Conservation (phyloP, 2,888 invertebrate genomes). For the Drosophila setosimentum region DNA sequence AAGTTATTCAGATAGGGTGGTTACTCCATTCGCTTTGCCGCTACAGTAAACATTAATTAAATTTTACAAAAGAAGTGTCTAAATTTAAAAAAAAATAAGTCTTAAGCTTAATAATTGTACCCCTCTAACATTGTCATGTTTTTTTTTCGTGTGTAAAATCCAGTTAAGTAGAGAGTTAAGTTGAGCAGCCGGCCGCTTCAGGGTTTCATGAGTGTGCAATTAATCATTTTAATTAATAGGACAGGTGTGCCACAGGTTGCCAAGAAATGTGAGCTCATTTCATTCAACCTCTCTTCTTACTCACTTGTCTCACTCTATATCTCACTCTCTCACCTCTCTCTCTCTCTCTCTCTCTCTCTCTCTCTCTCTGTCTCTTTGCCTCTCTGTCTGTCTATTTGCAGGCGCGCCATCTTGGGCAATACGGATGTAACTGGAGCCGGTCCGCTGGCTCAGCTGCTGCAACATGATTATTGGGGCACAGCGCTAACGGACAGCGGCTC, state of each 20-base stretch:
- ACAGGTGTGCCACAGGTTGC: slow-evolving; percentile 79
- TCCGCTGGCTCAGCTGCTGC: slow-evolving; percentile 88
- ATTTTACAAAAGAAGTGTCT: no score
- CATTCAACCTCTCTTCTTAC: slow-evolving; percentile 24
- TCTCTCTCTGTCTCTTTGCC: slow-evolving; percentile 63
- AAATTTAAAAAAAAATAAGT: background rate
- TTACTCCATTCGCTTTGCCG: background rate
- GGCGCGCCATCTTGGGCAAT: slow-evolving; percentile 97
- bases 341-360: slow-evolving; percentile 61
- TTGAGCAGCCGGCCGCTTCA: slow-evolving; percentile 14
- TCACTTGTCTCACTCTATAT: slow-evolving; percentile 62
- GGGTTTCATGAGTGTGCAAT: slow-evolving; percentile 43
- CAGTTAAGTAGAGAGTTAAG: slow-evolving; percentile 7
- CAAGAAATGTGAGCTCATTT: slow-evolving; percentile 57
- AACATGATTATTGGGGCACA: slow-evolving; percentile 99
- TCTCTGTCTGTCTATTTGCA: slow-evolving; percentile 82
- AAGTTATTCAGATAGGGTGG: background rate
- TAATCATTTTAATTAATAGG: slow-evolving; percentile 81
- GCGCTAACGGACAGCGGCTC: slow-evolving; percentile 95
- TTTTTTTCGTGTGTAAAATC: slow-evolving; percentile 1
- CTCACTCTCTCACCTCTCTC: slow-evolving; percentile 73
- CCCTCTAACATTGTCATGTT: background rate
- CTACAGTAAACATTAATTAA: no score
- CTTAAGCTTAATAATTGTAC: background rate
- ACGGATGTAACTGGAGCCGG: slow-evolving; percentile 93